A percentile compares a stretch with the other conserved stretches of the same genome.
Conservation (phyloP, 2,113 vertebrate species). For the Falcunculus frontatus region DNA sequence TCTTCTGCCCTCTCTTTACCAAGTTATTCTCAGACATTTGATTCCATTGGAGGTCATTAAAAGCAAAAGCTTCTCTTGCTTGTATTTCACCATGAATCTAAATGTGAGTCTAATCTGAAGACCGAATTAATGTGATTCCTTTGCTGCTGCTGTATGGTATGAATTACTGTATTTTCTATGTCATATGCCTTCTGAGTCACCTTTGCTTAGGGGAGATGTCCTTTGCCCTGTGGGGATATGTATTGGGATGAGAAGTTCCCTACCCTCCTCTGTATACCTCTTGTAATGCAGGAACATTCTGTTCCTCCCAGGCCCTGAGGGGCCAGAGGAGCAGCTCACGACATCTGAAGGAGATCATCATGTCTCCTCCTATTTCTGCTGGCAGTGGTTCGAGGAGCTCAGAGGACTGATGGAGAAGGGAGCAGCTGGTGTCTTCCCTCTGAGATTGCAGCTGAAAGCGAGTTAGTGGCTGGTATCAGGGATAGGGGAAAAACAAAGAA, state of each 20-base stretch:
- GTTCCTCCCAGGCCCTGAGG: neutral
- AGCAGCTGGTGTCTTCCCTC: neutral
- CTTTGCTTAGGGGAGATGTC: neutral
- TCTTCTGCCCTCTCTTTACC: neutral
- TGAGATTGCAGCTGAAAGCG: neutral
- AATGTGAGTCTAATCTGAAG: neutral
- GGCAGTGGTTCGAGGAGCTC: neutral
- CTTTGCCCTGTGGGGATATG: neutral
- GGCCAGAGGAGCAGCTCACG: neutral
- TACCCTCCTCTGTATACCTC: neutral
- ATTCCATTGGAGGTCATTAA: neutral
- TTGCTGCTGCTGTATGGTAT: neutral
- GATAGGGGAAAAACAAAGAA: neutral
- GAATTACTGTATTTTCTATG: neutral
- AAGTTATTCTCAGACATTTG: neutral
- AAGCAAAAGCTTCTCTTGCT: neutral
- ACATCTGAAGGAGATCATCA: neutral
- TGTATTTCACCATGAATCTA: neutral
- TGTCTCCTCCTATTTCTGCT: neutral
- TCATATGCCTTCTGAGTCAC: neutral
- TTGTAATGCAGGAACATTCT: neutral
- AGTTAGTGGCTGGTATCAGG: neutral
- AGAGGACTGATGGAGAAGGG: neutral
- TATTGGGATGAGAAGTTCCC: neutral
- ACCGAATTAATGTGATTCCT: neutral